These are phyloP conservation scores for Dolichoris vasculosae DNA, from an alignment of 1,140 invertebrate species.

Conservation along the genomic window DNA sequence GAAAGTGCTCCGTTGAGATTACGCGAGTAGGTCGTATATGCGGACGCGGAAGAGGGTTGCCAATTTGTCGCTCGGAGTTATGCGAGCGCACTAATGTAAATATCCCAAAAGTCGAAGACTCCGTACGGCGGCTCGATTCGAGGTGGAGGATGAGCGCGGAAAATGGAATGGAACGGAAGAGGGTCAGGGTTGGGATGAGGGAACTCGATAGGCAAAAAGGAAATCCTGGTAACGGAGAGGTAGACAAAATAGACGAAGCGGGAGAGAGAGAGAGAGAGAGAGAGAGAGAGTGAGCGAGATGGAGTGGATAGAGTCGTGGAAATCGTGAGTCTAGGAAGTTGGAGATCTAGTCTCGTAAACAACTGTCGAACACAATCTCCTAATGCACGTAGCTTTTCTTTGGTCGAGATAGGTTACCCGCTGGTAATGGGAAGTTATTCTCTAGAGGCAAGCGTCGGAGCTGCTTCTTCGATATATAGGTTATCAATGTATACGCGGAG, in stretches of 20 bases:
- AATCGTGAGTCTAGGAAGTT: constrained; percentile 16
- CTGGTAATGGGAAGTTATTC: constrained; percentile 36
- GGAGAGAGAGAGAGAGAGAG: constrained; percentile 29
- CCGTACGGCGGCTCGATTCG: neutral
- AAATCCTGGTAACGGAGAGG: neutral
- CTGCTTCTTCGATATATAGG: constrained; percentile 11
- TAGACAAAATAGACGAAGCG: neutral
- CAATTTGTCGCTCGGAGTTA: constrained; percentile 68
- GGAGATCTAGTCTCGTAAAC: constrained; percentile 64
- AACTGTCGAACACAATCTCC: constrained; percentile 73
- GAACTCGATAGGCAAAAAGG: no score
- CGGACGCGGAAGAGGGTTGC: constrained; percentile 53
- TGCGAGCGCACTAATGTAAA: constrained; percentile 66
- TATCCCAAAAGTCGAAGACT: constrained; percentile 45
- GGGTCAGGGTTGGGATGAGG: neutral
- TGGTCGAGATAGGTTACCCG: constrained; percentile 52
- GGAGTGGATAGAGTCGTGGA: neutral
- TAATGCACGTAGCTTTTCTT: constrained; percentile 70
- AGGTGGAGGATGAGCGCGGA: neutral
- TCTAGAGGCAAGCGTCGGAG: neutral
- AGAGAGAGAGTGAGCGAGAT: neutral
- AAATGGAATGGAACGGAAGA: neutral
- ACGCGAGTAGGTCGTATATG: constrained; percentile 37
- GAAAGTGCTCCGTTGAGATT: constrained; percentile 64
- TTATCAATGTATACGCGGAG: constrained; percentile 24